Evolutionary conservation across 2,113 vertebrate species (phyloP).

Genomic region (Castor canadensis): DNA sequence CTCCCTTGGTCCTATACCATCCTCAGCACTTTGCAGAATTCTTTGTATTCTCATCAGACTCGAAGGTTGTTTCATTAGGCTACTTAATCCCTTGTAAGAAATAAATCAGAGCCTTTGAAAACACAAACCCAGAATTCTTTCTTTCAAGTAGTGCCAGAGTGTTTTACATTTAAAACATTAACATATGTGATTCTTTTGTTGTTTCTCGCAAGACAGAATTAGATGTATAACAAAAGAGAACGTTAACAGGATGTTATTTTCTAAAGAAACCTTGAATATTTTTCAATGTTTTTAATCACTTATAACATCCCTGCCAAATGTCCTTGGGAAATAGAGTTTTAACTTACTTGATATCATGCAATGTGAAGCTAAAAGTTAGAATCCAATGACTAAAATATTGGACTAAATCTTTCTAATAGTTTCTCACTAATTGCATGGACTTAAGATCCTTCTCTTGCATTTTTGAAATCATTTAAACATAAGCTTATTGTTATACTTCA

Average conservation of each 20-base stretch:
- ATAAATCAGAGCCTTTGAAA: neutral
- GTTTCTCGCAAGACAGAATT: neutral
- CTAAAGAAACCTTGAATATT: neutral
- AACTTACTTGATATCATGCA: neutral
- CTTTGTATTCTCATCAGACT: neutral
- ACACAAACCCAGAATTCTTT: neutral
- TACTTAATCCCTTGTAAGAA: neutral
- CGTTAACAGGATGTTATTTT: neutral
- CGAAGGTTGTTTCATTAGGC: neutral
- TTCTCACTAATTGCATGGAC: neutral
- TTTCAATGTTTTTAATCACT: neutral
- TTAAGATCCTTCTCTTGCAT: neutral
- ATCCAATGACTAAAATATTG: neutral
- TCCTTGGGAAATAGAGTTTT: slow-evolving; percentile 16
- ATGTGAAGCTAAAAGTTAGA: slow-evolving; percentile 3
- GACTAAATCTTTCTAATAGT: neutral
- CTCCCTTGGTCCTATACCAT: neutral
- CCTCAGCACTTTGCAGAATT: neutral
- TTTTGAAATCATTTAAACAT: slow-evolving; percentile 1
- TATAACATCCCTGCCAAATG: neutral
- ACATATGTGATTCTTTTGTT: neutral
- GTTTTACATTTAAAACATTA: neutral
- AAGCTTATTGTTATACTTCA: neutral
- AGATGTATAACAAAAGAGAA: neutral
- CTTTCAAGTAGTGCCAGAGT: neutral